These are phyloP conservation scores for Carlito syrichta DNA, from an alignment of 2,113 vertebrate species.

Conservation along the genomic window DNA sequence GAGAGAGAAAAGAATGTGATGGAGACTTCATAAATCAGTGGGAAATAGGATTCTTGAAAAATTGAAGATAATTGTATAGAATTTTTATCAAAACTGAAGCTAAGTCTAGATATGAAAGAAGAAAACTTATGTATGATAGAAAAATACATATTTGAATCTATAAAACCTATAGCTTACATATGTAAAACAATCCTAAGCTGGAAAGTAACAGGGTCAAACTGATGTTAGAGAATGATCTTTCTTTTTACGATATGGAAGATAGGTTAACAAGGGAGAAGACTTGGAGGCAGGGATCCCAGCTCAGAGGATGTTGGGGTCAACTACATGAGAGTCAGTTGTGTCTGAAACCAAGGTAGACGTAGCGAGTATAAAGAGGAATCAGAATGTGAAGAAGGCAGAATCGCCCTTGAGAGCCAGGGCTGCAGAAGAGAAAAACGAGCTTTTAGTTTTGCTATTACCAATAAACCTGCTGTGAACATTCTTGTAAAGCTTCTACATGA, in stretches of 20 bases:
- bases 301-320: neutral
- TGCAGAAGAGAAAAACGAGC: too few species aligned
- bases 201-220: neutral
- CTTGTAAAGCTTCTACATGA: too few species aligned
- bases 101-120: neutral
- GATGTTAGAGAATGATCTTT: neutral
- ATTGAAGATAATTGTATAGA: neutral
- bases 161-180: neutral
- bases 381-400: neutral
- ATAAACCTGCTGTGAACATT: too few species aligned
- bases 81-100: conserved; percentile 30
- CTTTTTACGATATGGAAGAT: neutral
- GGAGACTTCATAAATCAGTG: neutral
- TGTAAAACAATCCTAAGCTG: neutral
- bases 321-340: too few species aligned
- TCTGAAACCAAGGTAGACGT: neutral
- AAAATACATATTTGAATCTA: neutral
- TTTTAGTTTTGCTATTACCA: too few species aligned
- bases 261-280: neutral
- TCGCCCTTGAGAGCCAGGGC: neutral
- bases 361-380: neutral
- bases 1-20: conserved; percentile 16
- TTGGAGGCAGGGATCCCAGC: too few species aligned
- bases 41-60: neutral
- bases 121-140: conserved; percentile 1